phyloP scores from a whole-genome alignment of 2,888 invertebrate species.

The Mythimna vitellina region DNA sequence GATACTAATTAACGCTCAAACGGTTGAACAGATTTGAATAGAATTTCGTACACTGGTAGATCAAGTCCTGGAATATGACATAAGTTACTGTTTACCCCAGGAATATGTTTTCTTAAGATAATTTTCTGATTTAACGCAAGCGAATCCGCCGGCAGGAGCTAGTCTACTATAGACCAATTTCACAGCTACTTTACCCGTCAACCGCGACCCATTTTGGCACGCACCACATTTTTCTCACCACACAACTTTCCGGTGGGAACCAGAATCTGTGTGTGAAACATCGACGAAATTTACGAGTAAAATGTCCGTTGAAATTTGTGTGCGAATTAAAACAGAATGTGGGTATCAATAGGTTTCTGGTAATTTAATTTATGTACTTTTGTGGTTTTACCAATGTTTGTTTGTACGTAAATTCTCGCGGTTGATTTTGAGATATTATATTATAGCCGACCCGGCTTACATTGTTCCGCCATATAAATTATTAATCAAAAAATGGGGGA shows the following conservation, averaged over 20 bases:
- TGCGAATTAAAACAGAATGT: conserved; percentile 47
- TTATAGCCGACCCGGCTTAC: no score
- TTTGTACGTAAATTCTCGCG: conserved; percentile 14
- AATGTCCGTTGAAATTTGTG: conserved; percentile 50
- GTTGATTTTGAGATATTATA: conserved; percentile 20
- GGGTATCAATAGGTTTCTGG: conserved; percentile 33
- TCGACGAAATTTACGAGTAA: conserved; percentile 51
- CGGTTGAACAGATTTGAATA: no score
- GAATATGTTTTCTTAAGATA: no score
- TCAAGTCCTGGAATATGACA: no score
- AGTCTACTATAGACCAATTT: conserved; percentile 25
- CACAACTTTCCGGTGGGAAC: conserved; percentile 56
- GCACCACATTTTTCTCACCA: conserved; percentile 57
- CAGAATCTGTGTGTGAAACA: conserved; percentile 47
- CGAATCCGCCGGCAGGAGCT: no score
- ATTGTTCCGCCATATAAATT: no score
- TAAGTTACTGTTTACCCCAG: no score
- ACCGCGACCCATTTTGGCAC: conserved; percentile 54
- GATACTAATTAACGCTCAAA: no score
- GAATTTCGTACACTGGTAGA: no score
- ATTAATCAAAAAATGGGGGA: no score
- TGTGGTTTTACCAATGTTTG: conserved; percentile 36
- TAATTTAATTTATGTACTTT: conserved; percentile 54
- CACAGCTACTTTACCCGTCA: conserved; percentile 54
- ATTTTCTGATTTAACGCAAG: no score